Evolutionary conservation across 2,888 invertebrate genomes (phyloP), one percentile per base, ranked within the genome.

Genomic region (Seladonia tumulorum): DNA sequence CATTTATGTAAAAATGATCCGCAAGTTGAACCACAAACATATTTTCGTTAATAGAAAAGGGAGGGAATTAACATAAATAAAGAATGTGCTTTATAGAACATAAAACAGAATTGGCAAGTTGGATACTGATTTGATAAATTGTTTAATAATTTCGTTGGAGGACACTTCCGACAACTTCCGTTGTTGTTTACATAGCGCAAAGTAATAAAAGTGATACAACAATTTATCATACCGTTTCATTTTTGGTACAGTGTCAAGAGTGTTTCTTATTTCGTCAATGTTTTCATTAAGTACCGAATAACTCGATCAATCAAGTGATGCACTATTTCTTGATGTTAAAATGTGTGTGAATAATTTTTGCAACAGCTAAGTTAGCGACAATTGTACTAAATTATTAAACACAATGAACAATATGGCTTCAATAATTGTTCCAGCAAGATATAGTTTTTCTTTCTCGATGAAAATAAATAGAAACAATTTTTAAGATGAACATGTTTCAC

Each of bases 401-500:
- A n/a, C 0, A 53, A 22, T 22, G 22, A 53, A 22, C 0, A 10
- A 53, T 8, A 22, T 22, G 10, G 53, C 22, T 49, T 7, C 0
- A 49, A 18, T 53, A 53, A 53, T 53, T 22, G 22, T 53, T 10
- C 22, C 8, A n/a, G 22, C 22, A 53, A 22, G 8, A 53, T 22
- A n/a, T 8, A 57, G 3, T 57, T 57, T 57, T 4, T 10, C 0
- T n/a, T 57, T 57, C 10, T 57, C 10, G 1, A 10, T 53, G 10
- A 10, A 53, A 53, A 53, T n/a, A 0, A 10, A 10, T 53, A n/a
- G 53, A 2, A 53, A n/a, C 57, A 57, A 12, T 10, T n/a, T 22
- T 22, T 53, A 0, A 1, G 2, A 53, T 22, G 1, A 12, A 1
- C 1, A 45, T 22, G 22, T 8, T n/a, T n/a, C 4, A 12, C 1